Evolutionary conservation across 1,140 invertebrate species (phyloP), one percentile per base, ranked within the genome.

Genomic region (Orchesella cincta): DNA sequence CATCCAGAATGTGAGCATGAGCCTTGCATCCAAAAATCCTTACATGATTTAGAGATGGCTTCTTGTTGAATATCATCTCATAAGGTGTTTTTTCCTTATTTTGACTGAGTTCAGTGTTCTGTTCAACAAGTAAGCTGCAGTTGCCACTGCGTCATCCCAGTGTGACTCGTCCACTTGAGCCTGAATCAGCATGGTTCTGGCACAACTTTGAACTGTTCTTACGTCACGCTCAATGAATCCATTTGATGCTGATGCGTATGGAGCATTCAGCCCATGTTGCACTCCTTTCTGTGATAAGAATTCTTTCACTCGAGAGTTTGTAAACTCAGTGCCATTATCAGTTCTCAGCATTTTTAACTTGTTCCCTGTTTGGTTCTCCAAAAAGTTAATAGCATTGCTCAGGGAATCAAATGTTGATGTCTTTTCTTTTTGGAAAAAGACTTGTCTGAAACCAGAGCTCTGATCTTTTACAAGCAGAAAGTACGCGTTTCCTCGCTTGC

Each of bases 251-350:
- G 34, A 52, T 8, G 39, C 0, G 26, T 64, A 12, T 1, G 78
- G 67, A 72, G 78, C 64, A 18, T 75, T 79, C 0, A 23, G 26
- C 0, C 74, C 78, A 31, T 39, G 36, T n/a, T 31, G 16, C 0
- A 79, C 73, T 0, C 78, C 78, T 26, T 79, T 73, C 20, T 76
- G 51, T 0, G 70, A 76, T 1, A 76, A 33, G 67, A 54, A 78
- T 1, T 54, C 12, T 31, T 39, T 71, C 1, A 78, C 12, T 8
- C 23, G 12, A n/a, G 8, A 3, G 8, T 26, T 71, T 8, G 3
- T 26, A 8, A 85, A 82, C 78, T 86, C 84, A 20, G 76, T 83
- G 8, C 85, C 86, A 83, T 86, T 87, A 75, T 88, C 87, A 23
- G 83, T 84, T 77, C 84, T 81, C 0, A 89, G 54, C 0, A 36